Evolutionary conservation across 2,113 vertebrate species (phyloP).

Genomic region (Brachirus orientalis): DNA sequence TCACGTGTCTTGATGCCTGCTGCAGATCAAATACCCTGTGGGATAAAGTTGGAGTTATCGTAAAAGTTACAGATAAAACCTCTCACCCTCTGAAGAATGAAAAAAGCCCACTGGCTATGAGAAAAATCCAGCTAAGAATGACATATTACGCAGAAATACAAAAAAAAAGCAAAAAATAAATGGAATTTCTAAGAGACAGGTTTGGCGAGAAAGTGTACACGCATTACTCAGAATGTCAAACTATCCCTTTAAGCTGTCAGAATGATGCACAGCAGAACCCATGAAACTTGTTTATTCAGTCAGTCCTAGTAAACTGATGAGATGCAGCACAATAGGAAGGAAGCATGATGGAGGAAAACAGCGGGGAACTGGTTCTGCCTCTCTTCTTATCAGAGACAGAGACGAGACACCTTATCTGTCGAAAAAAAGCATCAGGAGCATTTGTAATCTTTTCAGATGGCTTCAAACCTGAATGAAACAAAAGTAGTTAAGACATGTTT

Average conservation of each 20-base stretch:
- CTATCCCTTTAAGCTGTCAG: background rate
- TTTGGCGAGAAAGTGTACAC: background rate
- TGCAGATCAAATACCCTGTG: no score
- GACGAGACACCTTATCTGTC: conserved; percentile 49
- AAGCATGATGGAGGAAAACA: conserved; percentile 10
- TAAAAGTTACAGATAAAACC: no score
- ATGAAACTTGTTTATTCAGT: background rate
- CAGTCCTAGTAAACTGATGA: background rate
- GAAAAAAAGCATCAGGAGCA: conserved; percentile 37
- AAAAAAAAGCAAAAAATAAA: no score
- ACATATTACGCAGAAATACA: no score
- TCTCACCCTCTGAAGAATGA: no score
- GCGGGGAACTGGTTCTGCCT: background rate
- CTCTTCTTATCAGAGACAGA: conserved; percentile 34
- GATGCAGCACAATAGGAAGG: conserved; percentile 4
- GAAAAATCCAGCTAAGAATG: no score
- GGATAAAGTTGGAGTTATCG: no score
- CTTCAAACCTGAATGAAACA: conserved; percentile 1
- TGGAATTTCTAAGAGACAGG: background rate
- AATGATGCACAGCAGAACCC: background rate
- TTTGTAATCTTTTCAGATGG: conserved; percentile 27
- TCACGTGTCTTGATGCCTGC: no score
- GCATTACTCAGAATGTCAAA: background rate
- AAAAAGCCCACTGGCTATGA: no score
- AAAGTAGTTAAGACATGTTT: conserved; percentile 11